phyloP scores from a whole-genome alignment of 2,113 vertebrate genomes.

The Megaceryle torquata region DNA sequence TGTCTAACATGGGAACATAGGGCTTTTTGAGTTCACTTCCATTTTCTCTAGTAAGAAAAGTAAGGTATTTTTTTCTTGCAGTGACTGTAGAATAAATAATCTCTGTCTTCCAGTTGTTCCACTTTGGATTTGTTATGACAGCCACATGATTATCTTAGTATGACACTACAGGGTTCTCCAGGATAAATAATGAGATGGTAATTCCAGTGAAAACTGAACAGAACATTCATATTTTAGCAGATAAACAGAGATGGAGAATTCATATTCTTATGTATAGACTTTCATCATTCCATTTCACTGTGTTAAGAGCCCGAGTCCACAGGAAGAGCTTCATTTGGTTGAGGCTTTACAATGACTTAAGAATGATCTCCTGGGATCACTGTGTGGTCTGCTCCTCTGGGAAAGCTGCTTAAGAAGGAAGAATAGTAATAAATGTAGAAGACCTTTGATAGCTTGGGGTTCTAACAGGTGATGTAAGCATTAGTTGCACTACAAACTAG shows the following conservation, averaged over 20 bases:
- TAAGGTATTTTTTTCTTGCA: not conserved
- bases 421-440: not conserved
- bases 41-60: not conserved
- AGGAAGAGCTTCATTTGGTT: not conserved
- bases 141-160: not conserved
- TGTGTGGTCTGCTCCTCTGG: not conserved
- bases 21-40: not conserved
- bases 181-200: not conserved
- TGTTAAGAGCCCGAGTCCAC: not conserved
- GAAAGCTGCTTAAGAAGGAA: not conserved
- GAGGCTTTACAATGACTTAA: not conserved
- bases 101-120: not conserved
- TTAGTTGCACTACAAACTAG: not conserved
- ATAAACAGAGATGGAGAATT: not conserved
- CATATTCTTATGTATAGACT: not conserved
- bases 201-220: not conserved
- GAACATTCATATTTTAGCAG: not conserved
- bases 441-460: not conserved
- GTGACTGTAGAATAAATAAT: not conserved
- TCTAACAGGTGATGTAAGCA: not conserved
- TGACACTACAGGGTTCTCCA: not conserved
- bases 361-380: not conserved
- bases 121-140: slow-evolving; percentile 8
- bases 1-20: not conserved
- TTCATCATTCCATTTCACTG: not conserved